Evolutionary conservation across 2,888 invertebrate genomes (phyloP).

Genomic region (Gerris lacustris): DNA sequence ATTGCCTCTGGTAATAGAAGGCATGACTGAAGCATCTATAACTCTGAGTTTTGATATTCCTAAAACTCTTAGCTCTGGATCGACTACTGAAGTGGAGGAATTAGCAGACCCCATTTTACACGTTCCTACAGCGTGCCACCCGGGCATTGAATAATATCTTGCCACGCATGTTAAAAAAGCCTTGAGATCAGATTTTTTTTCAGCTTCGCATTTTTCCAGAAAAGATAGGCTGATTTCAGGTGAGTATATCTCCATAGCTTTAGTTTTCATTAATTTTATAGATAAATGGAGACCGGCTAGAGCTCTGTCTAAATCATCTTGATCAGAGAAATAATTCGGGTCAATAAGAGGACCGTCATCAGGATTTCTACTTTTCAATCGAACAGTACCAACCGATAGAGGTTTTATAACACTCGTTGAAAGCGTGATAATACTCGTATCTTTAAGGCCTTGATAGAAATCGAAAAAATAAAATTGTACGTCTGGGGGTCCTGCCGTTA

Average conservation of each 20-base stretch:
- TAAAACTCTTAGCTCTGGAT: slow-evolving; percentile 42
- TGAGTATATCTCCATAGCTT: not conserved
- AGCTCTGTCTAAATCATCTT: not conserved
- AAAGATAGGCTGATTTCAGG: not conserved
- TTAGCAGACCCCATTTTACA: slow-evolving; percentile 36
- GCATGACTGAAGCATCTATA: slow-evolving; percentile 59
- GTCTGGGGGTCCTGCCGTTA: slow-evolving; percentile 16
- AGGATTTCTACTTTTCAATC: not conserved
- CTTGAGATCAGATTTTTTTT: slow-evolving; percentile 45
- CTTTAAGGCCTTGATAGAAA: slow-evolving; percentile 1
- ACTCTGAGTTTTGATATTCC: slow-evolving; percentile 53
- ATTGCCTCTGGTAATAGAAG: slow-evolving; percentile 41
- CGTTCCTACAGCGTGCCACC: slow-evolving; percentile 46
- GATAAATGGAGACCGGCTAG: not conserved
- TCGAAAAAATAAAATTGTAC: slow-evolving; percentile 17
- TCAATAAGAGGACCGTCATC: not conserved
- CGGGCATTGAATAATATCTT: slow-evolving; percentile 53
- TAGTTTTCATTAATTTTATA: not conserved
- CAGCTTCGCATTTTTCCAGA: not conserved
- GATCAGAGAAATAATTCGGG: not conserved
- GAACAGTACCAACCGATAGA: not conserved
- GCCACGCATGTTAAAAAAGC: slow-evolving; percentile 54
- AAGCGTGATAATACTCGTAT: not conserved
- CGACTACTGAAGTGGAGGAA: slow-evolving; percentile 37
- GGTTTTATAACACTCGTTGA: slow-evolving; percentile 11